A percentile compares a stretch with the other conserved stretches of the same genome.
Evolutionary conservation across 2,113 vertebrate genomes (phyloP).

Genomic region (Larimichthys polyactis): DNA sequence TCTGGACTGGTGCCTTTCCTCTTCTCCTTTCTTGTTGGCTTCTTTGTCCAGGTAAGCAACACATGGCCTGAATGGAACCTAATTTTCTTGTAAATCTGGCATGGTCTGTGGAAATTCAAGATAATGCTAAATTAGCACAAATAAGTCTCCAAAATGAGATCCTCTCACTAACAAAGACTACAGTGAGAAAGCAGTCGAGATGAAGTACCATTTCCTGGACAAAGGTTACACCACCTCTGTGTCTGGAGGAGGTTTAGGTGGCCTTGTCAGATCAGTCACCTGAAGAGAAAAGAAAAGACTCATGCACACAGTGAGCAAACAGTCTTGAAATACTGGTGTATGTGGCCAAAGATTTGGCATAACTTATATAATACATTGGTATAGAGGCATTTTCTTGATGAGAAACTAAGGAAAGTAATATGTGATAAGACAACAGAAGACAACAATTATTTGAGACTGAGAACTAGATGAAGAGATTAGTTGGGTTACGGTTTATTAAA

Average conservation of each 20-base stretch:
- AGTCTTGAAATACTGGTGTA: neutral
- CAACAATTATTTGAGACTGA: neutral
- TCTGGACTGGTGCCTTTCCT: constrained; percentile 81
- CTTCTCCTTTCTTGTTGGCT: constrained; percentile 79
- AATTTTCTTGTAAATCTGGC: neutral
- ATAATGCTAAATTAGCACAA: neutral
- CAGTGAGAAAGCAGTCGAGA: neutral
- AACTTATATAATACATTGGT: neutral
- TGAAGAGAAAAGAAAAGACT: no score
- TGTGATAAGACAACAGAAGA: neutral
- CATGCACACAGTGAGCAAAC: no score
- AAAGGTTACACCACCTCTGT: no score
- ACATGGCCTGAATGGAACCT: neutral
- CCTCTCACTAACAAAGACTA: neutral
- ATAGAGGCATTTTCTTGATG: neutral
- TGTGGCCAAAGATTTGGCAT: neutral
- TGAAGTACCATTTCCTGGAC: no score
- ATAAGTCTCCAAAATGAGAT: neutral
- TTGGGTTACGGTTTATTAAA: neutral
- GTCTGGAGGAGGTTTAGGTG: no score
- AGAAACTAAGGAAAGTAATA: neutral
- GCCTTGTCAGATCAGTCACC: no score
- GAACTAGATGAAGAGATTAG: neutral
- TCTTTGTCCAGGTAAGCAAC: constrained; percentile 80
- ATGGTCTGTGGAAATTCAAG: neutral